A percentile compares a stretch with the other conserved stretches of the same genome.
Evolutionary conservation across 1,140 invertebrate genomes (phyloP).

Genomic region (Bombus confusus): DNA sequence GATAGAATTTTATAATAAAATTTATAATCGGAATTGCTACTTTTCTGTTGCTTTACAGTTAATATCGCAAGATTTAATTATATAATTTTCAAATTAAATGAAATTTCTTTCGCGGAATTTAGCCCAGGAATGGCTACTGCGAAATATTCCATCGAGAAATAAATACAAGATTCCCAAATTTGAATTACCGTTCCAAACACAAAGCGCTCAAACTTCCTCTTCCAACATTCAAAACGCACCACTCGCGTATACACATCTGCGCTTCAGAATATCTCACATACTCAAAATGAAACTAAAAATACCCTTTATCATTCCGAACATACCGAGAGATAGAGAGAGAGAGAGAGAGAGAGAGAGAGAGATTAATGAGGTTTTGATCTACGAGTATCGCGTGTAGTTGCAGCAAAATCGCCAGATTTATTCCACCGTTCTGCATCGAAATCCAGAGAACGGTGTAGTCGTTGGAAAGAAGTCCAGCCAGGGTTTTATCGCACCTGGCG

Average conservation of each 20-base stretch:
- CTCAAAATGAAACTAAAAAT: background rate
- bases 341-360: too few species aligned
- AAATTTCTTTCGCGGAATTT: too few species aligned
- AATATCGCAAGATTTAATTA: too few species aligned
- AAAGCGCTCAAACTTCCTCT: too few species aligned
- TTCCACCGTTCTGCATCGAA: background rate
- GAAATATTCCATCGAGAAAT: background rate
- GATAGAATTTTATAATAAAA: too few species aligned
- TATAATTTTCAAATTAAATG: too few species aligned
- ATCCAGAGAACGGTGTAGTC: background rate
- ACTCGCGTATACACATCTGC: background rate
- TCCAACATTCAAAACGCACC: background rate
- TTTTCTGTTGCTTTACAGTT: too few species aligned
- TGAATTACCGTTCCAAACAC: background rate
- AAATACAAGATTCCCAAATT: background rate
- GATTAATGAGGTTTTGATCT: background rate
- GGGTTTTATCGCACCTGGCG: slow-evolving; percentile 44
- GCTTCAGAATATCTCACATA: background rate
- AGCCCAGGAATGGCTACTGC: too few species aligned
- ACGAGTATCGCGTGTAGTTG: background rate
- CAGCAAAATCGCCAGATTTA: background rate
- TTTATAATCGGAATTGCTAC: too few species aligned
- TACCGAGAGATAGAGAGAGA: background rate
- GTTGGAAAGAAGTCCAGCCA: slow-evolving; percentile 16
- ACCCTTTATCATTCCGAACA: background rate